phyloP scores from a whole-genome alignment of 1,140 invertebrate species.

The Drosophila sulfurigaster region DNA sequence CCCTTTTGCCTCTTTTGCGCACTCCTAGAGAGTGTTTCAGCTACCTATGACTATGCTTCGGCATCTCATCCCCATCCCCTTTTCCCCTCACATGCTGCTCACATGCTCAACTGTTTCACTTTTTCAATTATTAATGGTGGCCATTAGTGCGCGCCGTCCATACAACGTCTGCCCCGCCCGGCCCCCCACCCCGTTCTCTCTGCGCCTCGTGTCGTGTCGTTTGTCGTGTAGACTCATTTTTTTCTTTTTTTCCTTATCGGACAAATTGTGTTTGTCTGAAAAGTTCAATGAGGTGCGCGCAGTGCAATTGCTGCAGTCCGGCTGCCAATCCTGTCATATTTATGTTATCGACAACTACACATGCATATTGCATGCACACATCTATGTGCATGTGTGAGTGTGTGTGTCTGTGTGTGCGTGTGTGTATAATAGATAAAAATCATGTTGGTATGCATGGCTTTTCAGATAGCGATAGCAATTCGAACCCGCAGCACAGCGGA shows the following conservation, averaged over 20 bases:
- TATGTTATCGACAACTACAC: slow-evolving; percentile 68
- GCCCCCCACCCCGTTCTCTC: slow-evolving; percentile 3
- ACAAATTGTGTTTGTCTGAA: slow-evolving; percentile 83
- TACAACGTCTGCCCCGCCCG: slow-evolving; percentile 18
- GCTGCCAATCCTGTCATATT: slow-evolving; percentile 71
- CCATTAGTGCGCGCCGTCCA: slow-evolving; percentile 77
- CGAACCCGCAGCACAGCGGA: slow-evolving; percentile 70
- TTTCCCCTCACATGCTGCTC: slow-evolving; percentile 35
- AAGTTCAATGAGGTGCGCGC: slow-evolving; percentile 79
- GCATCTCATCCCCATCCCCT: slow-evolving; percentile 28
- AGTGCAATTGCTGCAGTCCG: slow-evolving; percentile 68
- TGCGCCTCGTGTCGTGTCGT: slow-evolving; percentile 27
- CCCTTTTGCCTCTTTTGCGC: background rate
- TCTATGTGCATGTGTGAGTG: background rate
- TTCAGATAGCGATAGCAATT: slow-evolving; percentile 50
- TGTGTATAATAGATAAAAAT: slow-evolving; percentile 65
- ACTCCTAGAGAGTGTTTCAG: slow-evolving; percentile 4
- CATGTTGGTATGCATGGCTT: slow-evolving; percentile 70
- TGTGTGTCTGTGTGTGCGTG: background rate
- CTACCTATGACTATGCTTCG: slow-evolving; percentile 26
- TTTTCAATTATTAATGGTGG: slow-evolving; percentile 84
- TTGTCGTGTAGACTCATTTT: slow-evolving; percentile 41
- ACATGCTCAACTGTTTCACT: slow-evolving; percentile 82
- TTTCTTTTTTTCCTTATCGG: slow-evolving; percentile 74
- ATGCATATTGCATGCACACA: background rate